A percentile compares a stretch with the other conserved stretches of the same genome.
phyloP scores from a whole-genome alignment of 2,888 invertebrate species.

The Trachelus tabidus region DNA sequence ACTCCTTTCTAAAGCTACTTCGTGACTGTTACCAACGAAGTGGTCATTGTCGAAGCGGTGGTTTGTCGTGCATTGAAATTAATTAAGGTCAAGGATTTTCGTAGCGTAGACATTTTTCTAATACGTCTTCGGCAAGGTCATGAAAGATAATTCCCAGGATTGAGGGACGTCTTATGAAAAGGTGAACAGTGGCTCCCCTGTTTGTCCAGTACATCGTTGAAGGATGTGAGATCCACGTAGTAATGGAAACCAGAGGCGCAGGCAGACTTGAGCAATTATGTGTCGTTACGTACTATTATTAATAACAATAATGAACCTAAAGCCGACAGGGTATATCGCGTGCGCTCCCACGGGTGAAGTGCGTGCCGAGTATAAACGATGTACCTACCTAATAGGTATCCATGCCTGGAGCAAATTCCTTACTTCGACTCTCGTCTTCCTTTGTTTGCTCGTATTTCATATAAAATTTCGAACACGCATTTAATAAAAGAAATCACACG shows the following conservation, averaged over 20 bases:
- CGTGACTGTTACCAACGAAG: background rate
- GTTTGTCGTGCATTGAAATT: background rate
- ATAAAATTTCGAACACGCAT: constrained; percentile 28
- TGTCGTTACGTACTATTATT: constrained; percentile 62
- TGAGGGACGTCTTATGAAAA: background rate
- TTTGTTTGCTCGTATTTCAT: constrained; percentile 28
- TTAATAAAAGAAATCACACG: constrained; percentile 45
- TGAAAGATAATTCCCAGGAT: background rate
- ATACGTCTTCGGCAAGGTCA: background rate
- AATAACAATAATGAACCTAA: constrained; percentile 62
- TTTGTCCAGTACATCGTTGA: background rate
- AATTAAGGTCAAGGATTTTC: background rate
- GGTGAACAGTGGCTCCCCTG: background rate
- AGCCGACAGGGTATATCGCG: constrained; percentile 53
- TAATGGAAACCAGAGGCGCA: constrained; percentile 62
- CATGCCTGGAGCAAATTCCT: constrained; percentile 62
- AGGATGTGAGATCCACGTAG: constrained; percentile 10
- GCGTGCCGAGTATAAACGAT: constrained; percentile 62
- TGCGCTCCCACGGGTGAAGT: constrained; percentile 65
- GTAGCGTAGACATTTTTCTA: background rate
- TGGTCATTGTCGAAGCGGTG: background rate
- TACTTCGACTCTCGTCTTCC: constrained; percentile 28
- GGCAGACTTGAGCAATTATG: constrained; percentile 64
- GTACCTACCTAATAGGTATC: constrained; percentile 62
- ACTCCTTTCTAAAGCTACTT: background rate